These are phyloP conservation scores for Spodoptera frugiperda DNA, from an alignment of 1,140 invertebrate species.

Conservation along the genomic window DNA sequence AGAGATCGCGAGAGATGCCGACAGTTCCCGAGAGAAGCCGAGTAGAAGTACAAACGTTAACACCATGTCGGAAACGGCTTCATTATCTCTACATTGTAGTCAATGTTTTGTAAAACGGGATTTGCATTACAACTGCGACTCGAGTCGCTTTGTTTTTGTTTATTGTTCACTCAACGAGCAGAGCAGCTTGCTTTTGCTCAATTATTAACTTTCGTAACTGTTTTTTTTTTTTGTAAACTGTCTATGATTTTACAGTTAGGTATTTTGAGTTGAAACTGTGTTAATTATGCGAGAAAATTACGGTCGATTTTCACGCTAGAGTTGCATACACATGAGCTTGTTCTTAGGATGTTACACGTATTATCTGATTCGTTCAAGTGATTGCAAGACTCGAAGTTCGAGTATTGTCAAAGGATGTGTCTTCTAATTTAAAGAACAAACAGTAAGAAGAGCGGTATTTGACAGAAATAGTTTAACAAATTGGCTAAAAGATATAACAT, in stretches of 20 bases:
- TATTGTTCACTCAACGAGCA: neutral
- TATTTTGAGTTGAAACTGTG: too few species aligned
- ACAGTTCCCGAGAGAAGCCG: conserved; percentile 1
- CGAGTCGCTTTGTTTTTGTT: neutral
- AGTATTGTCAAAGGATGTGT: too few species aligned
- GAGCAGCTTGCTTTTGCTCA: neutral
- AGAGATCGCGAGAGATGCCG: neutral
- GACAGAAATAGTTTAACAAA: too few species aligned
- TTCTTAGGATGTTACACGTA: neutral
- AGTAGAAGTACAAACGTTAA: neutral
- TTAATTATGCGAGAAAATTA: too few species aligned
- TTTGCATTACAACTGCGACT: conserved; percentile 20
- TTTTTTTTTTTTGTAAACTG: neutral
- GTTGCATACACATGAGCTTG: too few species aligned
- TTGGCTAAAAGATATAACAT: too few species aligned
- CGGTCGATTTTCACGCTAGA: too few species aligned
- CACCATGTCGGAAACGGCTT: neutral
- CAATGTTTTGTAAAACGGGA: neutral
- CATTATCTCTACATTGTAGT: conserved; percentile 23
- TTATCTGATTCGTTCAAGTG: too few species aligned
- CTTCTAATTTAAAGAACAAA: too few species aligned
- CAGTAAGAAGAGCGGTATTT: too few species aligned
- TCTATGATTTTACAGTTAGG: neutral
- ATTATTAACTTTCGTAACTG: neutral
- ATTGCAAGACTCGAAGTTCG: too few species aligned